Base-by-base conservation (phyloP, 2,113 vertebrate genomes). In the Thryonomys swinderianus region DNA sequence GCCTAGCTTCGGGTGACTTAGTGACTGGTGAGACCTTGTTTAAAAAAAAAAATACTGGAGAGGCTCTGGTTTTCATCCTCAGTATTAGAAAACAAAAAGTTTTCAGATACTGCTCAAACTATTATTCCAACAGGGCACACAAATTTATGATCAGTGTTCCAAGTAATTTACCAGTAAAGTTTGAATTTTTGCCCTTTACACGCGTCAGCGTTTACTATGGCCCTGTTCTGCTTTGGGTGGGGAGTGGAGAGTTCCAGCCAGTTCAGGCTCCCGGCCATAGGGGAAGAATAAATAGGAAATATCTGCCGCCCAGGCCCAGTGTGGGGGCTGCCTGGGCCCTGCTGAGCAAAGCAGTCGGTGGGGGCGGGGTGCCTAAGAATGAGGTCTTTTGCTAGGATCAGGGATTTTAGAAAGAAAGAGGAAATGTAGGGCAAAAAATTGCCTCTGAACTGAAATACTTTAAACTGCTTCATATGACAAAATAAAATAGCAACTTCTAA, bases 351-450 rank as follows among this genome's bases (percentile, higher is more conserved):
- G 34, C 51, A 48, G 20, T 25, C 48, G n/a, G 34, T 23, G 37
- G 37, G n/a, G 82, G 0, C 20, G 25, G 51, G 30, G 21, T 78
- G 67, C 13, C 25, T 23, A 62, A 71, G 85, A 94, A 93, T 88
- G 92, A 94, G 94, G 94, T 92, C 76, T 92, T 42, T 90, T 96
- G 94, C 91, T 94, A 88, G 55, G 66, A 34, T 76, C 85, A 85
- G 90, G 57, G 59, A 64, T 95, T 96, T 73, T 85, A 64, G 40
- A 95, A 96, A 64, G 40, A 95, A 96, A 95, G 92, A 93, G 94
- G 92, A 97, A 95, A 69, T 76, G 3, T n/a, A 7, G 34, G 40
- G n/a, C n/a, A 40, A 67, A 93, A 85, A 79, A 17, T 82, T 57
- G 23, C 79, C 18, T 89, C 3, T 48, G 51, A 45, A 14, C 32